Evolutionary conservation across 2,797 vertebrate genomes (phyloP).

Genomic region (Threskiornis aethiopicus): DNA sequence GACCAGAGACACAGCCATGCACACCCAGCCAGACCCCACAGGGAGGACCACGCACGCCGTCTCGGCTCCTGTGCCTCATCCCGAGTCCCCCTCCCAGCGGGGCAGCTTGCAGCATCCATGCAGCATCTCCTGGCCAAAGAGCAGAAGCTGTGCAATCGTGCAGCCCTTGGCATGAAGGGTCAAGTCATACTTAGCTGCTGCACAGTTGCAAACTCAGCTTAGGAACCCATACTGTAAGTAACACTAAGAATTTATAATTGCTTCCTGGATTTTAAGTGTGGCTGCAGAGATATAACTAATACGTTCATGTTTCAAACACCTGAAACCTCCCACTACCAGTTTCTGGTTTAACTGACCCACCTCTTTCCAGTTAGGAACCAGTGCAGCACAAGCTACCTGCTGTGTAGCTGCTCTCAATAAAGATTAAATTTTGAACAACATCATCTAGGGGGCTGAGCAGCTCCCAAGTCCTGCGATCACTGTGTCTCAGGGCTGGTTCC

Average conservation of each 20-base stretch:
- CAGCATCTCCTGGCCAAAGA: not conserved
- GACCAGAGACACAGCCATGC: accelerated
- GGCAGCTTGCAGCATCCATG: accelerated
- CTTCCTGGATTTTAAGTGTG: not conserved
- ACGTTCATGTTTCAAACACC: not conserved
- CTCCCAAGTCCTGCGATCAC: accelerated
- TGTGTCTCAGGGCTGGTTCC: not conserved
- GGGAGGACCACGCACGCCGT: accelerated
- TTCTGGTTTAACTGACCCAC: not conserved
- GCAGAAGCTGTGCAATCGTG: accelerated
- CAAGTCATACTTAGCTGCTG: accelerated
- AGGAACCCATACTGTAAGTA: accelerated
- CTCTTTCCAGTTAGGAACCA: not conserved
- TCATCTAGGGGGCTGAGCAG: not conserved
- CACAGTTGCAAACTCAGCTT: not conserved
- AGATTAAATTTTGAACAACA: too few relatives aligned
- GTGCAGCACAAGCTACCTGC: not conserved
- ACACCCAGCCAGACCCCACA: not conserved
- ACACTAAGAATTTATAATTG: too few relatives aligned
- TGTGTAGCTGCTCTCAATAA: not conserved
- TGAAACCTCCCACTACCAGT: not conserved
- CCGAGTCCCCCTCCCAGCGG: not conserved
- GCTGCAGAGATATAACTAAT: not conserved
- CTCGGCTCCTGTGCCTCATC: not conserved
- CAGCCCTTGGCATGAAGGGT: not conserved